Percentiles rank a stretch among this genome's conserved stretches.
phyloP scores from a whole-genome alignment of 2,113 vertebrate genomes.

The Nesogale talazaci region DNA sequence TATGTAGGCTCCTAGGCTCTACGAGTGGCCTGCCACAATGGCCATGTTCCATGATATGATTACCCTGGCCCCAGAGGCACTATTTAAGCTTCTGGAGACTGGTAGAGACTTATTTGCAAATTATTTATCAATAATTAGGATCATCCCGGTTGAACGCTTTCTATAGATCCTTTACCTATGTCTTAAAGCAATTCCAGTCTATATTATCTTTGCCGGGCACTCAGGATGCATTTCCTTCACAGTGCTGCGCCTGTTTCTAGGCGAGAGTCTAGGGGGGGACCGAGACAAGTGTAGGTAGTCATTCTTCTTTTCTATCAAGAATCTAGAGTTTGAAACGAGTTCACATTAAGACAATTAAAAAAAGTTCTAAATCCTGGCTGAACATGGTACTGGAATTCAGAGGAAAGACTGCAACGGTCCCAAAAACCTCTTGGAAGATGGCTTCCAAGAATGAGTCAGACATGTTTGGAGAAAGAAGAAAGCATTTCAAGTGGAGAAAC shows the following conservation, averaged over 20 bases:
- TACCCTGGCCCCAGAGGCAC: not conserved
- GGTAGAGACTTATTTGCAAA: slow-evolving; percentile 31
- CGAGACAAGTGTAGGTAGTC: slow-evolving; percentile 13
- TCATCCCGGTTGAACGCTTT: slow-evolving; percentile 2
- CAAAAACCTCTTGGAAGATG: slow-evolving; percentile 33
- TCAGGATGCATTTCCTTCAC: not conserved
- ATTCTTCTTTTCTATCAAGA: slow-evolving; percentile 35
- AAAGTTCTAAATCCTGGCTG: not conserved
- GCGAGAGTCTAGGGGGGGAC: slow-evolving; percentile 7
- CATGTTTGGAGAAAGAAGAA: not conserved
- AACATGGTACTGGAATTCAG: slow-evolving; percentile 29
- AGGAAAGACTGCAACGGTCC: not conserved
- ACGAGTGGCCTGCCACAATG: not conserved
- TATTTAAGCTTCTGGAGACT: not conserved
- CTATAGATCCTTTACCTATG: slow-evolving; percentile 21
- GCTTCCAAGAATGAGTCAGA: not conserved
- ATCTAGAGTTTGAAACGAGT: slow-evolving; percentile 46
- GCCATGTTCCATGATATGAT: not conserved
- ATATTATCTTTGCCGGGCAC: slow-evolving; percentile 31
- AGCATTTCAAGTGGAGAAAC: slow-evolving; percentile 18
- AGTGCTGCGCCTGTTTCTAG: slow-evolving; percentile 6
- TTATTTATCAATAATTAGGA: slow-evolving; percentile 7
- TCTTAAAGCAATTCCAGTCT: slow-evolving; percentile 44
- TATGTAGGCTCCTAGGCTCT: not conserved
- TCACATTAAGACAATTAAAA: slow-evolving; percentile 33